Percentiles rank a stretch among this genome's conserved stretches.
phyloP scores from a whole-genome alignment of 2,888 invertebrate species.

The Ophioninae sp. region DNA sequence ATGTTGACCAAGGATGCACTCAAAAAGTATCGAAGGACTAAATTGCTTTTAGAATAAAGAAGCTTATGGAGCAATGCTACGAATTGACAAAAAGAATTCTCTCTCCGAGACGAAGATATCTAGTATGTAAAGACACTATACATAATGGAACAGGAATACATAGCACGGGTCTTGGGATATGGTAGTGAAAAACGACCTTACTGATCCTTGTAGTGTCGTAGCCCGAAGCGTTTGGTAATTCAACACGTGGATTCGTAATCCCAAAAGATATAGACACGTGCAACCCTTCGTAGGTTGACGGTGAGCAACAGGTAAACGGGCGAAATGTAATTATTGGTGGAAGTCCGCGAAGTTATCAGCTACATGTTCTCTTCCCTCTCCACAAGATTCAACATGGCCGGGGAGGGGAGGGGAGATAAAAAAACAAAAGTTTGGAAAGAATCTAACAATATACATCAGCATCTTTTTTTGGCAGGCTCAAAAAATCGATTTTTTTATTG shows the following conservation, averaged over 20 bases:
- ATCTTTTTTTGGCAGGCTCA: no score
- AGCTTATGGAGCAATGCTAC: no score
- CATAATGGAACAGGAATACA: no score
- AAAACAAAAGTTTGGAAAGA: background rate
- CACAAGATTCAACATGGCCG: background rate
- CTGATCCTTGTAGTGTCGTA: background rate
- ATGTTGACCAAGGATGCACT: no score
- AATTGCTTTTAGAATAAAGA: no score
- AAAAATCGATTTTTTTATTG: no score
- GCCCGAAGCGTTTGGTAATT: background rate
- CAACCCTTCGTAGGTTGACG: slow-evolving; percentile 8
- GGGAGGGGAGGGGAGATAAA: background rate
- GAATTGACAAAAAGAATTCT: no score
- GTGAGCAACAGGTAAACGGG: slow-evolving; percentile 55
- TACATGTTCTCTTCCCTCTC: slow-evolving; percentile 10
- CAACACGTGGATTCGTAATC: slow-evolving; percentile 3
- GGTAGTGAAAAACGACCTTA: background rate
- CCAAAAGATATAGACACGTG: slow-evolving; percentile 10
- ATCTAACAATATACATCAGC: background rate
- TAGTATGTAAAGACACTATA: no score
- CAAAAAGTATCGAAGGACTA: no score
- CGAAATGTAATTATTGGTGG: slow-evolving; percentile 26
- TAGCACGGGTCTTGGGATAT: background rate
- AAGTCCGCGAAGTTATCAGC: slow-evolving; percentile 19
- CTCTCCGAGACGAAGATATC: no score